Evolutionary conservation across 1,140 invertebrate genomes (phyloP).

Genomic region (Bemisia tabaci): DNA sequence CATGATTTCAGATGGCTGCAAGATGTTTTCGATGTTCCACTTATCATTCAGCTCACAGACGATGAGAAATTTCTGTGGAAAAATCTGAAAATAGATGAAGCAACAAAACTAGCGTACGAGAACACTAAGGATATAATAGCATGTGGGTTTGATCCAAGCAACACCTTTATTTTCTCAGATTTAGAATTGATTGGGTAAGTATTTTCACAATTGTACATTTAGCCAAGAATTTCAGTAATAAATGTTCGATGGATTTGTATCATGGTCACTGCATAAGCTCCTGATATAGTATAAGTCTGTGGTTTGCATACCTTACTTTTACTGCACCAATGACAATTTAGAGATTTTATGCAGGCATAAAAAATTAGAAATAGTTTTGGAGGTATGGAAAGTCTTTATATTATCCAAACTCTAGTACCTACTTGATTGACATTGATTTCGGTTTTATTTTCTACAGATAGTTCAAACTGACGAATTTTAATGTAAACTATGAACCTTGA

Average conservation of each 20-base stretch:
- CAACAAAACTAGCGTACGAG: constrained; percentile 66
- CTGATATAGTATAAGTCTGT: neutral
- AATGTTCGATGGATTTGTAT: too few relatives aligned
- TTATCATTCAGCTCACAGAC: constrained; percentile 94
- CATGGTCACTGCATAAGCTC: neutral
- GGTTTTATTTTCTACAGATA: too few relatives aligned
- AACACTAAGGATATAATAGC: constrained; percentile 99
- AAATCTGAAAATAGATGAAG: constrained; percentile 81
- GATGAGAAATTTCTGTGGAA: constrained; percentile 99
- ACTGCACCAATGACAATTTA: neutral
- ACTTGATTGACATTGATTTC: too few relatives aligned
- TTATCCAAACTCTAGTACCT: too few relatives aligned
- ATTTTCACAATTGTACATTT: too few relatives aligned
- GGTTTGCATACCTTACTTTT: neutral
- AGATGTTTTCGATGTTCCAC: constrained; percentile 91
- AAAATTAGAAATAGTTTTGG: too few relatives aligned
- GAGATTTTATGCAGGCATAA: neutral
- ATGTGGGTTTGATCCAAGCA: constrained; percentile 87
- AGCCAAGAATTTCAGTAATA: too few relatives aligned
- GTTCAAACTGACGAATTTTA: too few relatives aligned
- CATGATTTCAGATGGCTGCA: constrained; percentile 86
- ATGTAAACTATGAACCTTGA: too few relatives aligned
- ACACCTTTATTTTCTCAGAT: constrained; percentile 97
- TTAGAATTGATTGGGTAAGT: constrained; percentile 84
- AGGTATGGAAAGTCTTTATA: too few relatives aligned